Evolutionary conservation across 2,113 vertebrate genomes (phyloP).

Genomic region (Globicephala melas): DNA sequence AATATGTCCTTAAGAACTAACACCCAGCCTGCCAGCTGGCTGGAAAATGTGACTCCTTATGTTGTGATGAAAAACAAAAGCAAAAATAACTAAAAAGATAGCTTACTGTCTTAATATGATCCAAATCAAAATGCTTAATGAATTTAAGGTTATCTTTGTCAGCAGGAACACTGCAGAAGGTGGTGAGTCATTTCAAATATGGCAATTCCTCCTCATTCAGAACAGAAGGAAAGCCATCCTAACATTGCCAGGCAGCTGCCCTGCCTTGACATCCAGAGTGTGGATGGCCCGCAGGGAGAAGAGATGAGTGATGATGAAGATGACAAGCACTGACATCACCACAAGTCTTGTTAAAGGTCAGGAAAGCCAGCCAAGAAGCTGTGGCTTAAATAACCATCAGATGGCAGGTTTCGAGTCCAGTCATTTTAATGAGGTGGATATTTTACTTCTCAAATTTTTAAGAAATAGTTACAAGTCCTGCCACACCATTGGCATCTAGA

Average conservation of each 20-base stretch:
- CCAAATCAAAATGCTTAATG: background rate
- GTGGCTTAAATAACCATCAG: background rate
- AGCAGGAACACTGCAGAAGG: background rate
- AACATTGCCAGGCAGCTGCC: background rate
- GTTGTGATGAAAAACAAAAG: background rate
- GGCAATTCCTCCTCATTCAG: background rate
- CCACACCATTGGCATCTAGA: background rate
- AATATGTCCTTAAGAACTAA: background rate
- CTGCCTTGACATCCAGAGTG: background rate
- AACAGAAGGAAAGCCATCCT: background rate
- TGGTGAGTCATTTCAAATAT: background rate
- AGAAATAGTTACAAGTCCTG: background rate
- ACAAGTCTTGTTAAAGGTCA: background rate
- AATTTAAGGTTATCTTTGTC: background rate
- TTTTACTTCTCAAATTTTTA: background rate
- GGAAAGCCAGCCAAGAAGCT: background rate
- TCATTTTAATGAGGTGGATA: background rate
- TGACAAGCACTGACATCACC: background rate
- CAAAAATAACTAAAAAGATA: constrained; percentile 5
- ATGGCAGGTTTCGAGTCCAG: background rate
- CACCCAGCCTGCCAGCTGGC: background rate
- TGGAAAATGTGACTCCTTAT: background rate
- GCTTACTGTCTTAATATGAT: background rate
- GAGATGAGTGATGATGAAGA: background rate
- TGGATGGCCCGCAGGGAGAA: background rate